Evolutionary conservation across 2,888 invertebrate species (phyloP).

Genomic region (Drosophila nigritarsus): DNA sequence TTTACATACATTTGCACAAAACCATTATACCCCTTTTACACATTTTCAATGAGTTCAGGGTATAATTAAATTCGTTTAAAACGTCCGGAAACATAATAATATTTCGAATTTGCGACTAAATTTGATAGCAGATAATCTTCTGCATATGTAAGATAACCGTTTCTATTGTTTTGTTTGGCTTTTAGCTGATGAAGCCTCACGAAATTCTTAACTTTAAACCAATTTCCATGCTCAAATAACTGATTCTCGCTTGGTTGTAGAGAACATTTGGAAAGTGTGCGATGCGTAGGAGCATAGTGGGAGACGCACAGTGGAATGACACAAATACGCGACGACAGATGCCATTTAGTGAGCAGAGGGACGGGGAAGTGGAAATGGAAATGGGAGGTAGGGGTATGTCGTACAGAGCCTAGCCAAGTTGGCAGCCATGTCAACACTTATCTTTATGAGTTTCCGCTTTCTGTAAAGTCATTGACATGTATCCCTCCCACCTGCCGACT

Average conservation of each 20-base stretch:
- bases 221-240: constrained; percentile 39
- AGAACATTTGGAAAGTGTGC: constrained; percentile 50
- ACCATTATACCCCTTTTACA: too few relatives aligned
- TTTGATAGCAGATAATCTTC: neutral
- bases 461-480: constrained; percentile 83
- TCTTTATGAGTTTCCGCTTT: constrained; percentile 84
- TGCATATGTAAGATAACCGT: neutral
- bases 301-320: constrained; percentile 56
- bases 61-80: neutral
- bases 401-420: constrained; percentile 56
- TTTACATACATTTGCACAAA: too few relatives aligned
- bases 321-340: constrained; percentile 76
- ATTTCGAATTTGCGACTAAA: neutral
- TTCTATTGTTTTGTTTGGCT: neutral
- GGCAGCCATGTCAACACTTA: constrained; percentile 83
- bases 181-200: neutral
- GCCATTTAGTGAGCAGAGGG: constrained; percentile 61
- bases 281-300: constrained; percentile 19
- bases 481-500: constrained; percentile 58
- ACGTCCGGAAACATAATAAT: neutral
- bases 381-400: neutral
- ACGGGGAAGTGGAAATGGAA: constrained; percentile 2
- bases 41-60: too few relatives aligned
- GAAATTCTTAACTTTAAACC: constrained; percentile 22
- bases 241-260: constrained; percentile 17